These are phyloP conservation scores for Lytechinus pictus DNA, from an alignment of 35 echinoderm and acorn worm species.

Conservation along the genomic window DNA sequence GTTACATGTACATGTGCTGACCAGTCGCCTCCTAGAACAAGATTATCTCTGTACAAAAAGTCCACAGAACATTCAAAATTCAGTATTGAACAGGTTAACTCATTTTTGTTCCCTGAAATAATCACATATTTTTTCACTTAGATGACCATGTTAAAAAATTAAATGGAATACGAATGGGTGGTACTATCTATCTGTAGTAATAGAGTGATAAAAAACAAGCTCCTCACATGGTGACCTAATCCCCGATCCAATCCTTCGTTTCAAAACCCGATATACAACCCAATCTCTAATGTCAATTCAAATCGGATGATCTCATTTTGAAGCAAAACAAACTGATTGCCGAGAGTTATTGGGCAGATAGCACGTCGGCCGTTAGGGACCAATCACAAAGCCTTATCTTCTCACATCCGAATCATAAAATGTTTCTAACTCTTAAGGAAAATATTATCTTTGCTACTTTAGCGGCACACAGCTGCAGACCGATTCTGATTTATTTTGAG, in stretches of 20 bases:
- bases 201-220: background rate
- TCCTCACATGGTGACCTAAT: background rate
- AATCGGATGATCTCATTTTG: background rate
- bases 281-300: background rate
- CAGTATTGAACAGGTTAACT: no score
- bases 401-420: conserved; percentile 10
- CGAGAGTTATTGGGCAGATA: background rate
- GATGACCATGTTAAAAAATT: no score
- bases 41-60: no score
- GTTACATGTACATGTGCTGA: background rate
- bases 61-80: no score
- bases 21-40: no score
- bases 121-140: no score
- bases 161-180: no score
- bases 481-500: background rate
- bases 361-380: background rate
- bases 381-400: background rate
- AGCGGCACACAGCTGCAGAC: background rate
- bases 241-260: background rate
- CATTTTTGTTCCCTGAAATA: no score
- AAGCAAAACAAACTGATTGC: background rate
- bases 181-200: background rate
- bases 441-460: background rate
- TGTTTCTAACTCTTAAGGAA: background rate
- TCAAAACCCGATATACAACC: background rate